Percentiles rank a stretch among this genome's conserved stretches.
Conservation (phyloP, 2,113 vertebrate genomes). For the Balaeniceps rex region DNA sequence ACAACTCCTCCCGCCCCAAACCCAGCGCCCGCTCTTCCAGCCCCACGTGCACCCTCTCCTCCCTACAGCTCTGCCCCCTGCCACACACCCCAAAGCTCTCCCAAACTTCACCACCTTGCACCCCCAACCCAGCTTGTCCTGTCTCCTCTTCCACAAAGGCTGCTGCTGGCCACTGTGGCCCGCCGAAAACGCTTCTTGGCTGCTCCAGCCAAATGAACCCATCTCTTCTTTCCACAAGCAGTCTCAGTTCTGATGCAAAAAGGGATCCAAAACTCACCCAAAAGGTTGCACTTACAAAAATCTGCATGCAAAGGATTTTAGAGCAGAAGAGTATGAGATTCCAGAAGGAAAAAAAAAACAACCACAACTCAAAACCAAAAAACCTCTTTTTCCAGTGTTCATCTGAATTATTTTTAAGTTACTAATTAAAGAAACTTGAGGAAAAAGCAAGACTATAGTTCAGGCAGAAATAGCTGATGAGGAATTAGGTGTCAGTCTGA, state of each 20-base stretch:
- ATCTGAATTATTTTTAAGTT: background rate
- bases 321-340: background rate
- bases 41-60: rapidly evolving
- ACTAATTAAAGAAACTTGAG: background rate
- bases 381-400: background rate
- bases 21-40: background rate
- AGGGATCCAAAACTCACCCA: background rate
- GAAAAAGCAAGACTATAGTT: background rate
- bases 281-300: background rate
- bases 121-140: background rate
- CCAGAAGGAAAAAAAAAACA: background rate
- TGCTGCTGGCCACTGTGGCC: background rate
- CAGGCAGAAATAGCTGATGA: background rate
- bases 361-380: background rate
- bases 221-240: background rate
- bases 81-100: rapidly evolving
- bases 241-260: background rate
- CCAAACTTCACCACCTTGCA: background rate
- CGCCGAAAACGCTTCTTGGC: background rate
- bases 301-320: background rate
- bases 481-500: background rate
- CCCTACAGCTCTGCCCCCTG: background rate
- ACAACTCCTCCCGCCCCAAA: rapidly evolving
- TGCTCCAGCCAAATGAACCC: background rate
- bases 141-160: background rate